Conservation (phyloP, 2,113 vertebrate genomes). For the Colistium nudipinnis region DNA sequence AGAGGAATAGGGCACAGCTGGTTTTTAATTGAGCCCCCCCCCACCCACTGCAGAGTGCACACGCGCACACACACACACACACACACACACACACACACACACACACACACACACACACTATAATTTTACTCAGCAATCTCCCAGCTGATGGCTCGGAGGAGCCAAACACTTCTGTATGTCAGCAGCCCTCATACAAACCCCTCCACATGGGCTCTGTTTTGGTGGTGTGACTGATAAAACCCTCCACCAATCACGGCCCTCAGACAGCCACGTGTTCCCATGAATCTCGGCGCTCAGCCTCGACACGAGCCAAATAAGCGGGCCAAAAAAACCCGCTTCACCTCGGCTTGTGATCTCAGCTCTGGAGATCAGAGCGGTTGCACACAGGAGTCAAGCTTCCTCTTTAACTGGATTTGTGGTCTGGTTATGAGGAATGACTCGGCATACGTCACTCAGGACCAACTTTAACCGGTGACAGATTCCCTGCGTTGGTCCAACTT, state of each 20-base stretch:
- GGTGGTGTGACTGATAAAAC: conserved; percentile 54
- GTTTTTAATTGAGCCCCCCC: conserved; percentile 83
- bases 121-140: conserved; percentile 79
- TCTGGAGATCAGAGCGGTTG: conserved; percentile 21
- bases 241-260: conserved; percentile 53
- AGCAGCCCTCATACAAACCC: conserved; percentile 46
- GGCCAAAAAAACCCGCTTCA: conserved; percentile 13
- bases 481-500: background rate
- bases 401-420: conserved; percentile 8
- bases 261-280: conserved; percentile 48
- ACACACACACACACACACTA: conserved; percentile 34
- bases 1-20: conserved; percentile 81
- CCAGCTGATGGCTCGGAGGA: conserved; percentile 78
- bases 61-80: background rate
- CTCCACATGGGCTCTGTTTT: conserved; percentile 40
- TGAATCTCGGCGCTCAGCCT: conserved; percentile 36
- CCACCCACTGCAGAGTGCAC: conserved; percentile 40
- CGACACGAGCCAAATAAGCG: conserved; percentile 6
- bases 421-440: conserved; percentile 23
- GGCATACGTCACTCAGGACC: conserved; percentile 1
- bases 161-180: conserved; percentile 60
- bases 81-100: conserved; percentile 33
- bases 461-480: conserved; percentile 12
- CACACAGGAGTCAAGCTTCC: conserved; percentile 1
- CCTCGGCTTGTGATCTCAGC: conserved; percentile 38